A percentile compares a stretch with the other conserved stretches of the same genome.
Evolutionary conservation across 1,140 invertebrate genomes (phyloP).

Genomic region (Magallana ariakensis): DNA sequence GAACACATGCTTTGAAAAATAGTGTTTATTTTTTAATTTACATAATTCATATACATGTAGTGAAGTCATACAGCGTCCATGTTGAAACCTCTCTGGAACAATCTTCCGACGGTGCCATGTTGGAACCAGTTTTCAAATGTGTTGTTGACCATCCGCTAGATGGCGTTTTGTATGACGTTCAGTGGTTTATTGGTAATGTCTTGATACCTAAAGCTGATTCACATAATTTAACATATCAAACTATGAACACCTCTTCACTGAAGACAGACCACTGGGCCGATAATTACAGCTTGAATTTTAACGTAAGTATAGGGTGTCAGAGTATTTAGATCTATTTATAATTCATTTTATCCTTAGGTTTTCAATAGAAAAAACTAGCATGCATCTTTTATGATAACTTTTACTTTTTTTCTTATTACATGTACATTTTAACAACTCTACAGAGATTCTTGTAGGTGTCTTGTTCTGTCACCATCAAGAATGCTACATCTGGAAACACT

Average conservation of each 20-base stretch:
- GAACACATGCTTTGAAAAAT: no score
- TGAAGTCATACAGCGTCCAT: neutral
- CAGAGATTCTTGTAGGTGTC: neutral
- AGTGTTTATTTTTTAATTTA: no score
- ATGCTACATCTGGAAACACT: neutral
- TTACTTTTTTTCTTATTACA: no score
- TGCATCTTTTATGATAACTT: no score
- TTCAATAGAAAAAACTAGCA: no score
- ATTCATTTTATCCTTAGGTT: no score
- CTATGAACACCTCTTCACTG: neutral
- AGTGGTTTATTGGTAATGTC: neutral
- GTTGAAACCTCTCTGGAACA: neutral
- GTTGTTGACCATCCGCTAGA: neutral
- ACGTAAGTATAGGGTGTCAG: neutral
- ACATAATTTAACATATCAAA: neutral
- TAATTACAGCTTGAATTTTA: slow-evolving; percentile 15
- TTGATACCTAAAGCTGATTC: neutral
- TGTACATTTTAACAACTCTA: no score
- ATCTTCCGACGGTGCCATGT: neutral
- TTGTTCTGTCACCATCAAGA: neutral
- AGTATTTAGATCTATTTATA: no score
- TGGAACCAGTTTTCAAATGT: slow-evolving; percentile 20
- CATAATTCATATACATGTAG: no score
- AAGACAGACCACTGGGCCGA: neutral
- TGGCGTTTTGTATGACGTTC: neutral